Base-by-base conservation (phyloP, 1,140 invertebrate genomes). In the Penaeus japonicus region DNA sequence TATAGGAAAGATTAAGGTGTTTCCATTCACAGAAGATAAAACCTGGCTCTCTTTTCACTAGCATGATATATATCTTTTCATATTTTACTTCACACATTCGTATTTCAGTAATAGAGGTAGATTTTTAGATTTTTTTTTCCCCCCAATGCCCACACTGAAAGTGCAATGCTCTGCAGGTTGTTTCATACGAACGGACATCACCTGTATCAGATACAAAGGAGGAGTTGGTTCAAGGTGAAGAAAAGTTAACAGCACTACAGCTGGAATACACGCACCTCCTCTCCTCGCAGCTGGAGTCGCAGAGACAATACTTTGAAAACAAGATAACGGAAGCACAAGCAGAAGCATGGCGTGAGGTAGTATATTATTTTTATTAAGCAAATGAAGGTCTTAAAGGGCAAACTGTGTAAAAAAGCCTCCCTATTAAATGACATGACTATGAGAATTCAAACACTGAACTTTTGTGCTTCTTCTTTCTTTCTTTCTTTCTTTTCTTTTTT, bases 241-340 rank as follows among this genome's bases (percentile, higher is more conserved):
- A 98, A 91, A 99, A 99, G 93, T 94, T 98, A 27, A 97, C 99
- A 93, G 96, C 97, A 0, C 95, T 99, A 73, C 97, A 98, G 92
- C 93, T 99, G 85, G 98, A 99, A 94, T 99, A 99, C 91, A 98
- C 98, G 0, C 99, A 99, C 93, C 94, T 99, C 77, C 93, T 99
- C n/a, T 99, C 98, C 15, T 97, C 96, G 77, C 99, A 99, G 92
- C 93, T 99, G 24, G 98, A 99, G 92, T 96, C 96, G 22, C 99
- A 99, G 92, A 93, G 98, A 18, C 94, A 95, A 73, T 98, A 97
- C 93, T 99, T 97, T 93, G 98, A 92, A 91, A 92, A 92, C 57
- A 93, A 94, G 87, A 93, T 92, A 87, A 84, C 91, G 5, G 90
- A 92, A 62, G 91, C 93, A 47, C 93, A 93, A 91, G 92, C 93